phyloP scores from a whole-genome alignment of 1,140 invertebrate genomes.

The Drosophila chauvacae region DNA sequence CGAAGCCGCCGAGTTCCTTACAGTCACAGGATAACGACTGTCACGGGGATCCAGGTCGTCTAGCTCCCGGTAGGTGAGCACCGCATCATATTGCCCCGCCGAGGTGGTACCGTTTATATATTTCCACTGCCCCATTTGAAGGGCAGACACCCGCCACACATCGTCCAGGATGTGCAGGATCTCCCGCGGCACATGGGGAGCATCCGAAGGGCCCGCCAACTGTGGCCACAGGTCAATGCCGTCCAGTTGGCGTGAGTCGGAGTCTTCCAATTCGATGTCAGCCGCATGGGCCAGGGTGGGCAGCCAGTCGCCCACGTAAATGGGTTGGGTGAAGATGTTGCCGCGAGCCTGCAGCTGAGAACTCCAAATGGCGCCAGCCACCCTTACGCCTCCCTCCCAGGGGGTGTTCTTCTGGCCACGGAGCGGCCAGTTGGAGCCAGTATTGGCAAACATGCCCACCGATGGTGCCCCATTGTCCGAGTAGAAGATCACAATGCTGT shows the following conservation, averaged over 20 bases:
- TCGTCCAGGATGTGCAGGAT: constrained; percentile 91
- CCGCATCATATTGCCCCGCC: constrained; percentile 85
- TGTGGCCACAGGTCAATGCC: constrained; percentile 90
- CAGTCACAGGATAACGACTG: constrained; percentile 84
- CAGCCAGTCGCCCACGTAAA: constrained; percentile 94
- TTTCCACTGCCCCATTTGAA: constrained; percentile 90
- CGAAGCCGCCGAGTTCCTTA: constrained; percentile 85
- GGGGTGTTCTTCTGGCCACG: constrained; percentile 92
- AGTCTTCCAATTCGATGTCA: constrained; percentile 53
- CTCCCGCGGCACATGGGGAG: constrained; percentile 85
- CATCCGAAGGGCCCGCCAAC: constrained; percentile 82
- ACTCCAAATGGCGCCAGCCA: constrained; percentile 92
- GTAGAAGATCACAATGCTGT: constrained; percentile 90
- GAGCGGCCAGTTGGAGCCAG: constrained; percentile 94
- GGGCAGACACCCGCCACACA: constrained; percentile 86
- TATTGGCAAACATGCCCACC: constrained; percentile 89
- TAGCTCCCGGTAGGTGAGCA: constrained; percentile 79
- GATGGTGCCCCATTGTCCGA: constrained; percentile 92
- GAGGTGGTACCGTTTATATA: constrained; percentile 88
- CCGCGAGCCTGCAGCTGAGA: constrained; percentile 85
- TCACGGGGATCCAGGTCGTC: constrained; percentile 62
- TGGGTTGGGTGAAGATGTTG: constrained; percentile 89
- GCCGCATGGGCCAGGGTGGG: constrained; percentile 91
- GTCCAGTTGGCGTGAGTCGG: constrained; percentile 86
- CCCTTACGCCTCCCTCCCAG: constrained; percentile 94